Conservation (phyloP, 2,797 vertebrate species). For the Poeciliopsis presidionis region DNA sequence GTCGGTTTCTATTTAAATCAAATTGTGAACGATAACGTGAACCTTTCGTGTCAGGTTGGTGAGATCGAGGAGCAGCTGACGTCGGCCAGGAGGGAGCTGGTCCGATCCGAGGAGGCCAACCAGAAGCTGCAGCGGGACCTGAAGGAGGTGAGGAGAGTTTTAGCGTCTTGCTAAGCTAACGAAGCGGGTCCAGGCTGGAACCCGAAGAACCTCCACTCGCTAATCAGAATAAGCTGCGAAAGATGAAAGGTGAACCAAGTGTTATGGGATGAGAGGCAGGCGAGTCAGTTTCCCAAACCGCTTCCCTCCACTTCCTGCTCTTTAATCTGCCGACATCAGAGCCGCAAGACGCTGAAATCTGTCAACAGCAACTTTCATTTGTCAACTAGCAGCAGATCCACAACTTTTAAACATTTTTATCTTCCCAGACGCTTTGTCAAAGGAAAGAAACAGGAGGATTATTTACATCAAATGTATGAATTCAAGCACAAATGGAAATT, state of each 20-base stretch:
- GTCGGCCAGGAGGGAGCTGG: slow-evolving; percentile 88
- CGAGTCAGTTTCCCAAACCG: not conserved
- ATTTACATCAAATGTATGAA: too few species aligned
- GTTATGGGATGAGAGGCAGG: slow-evolving; percentile 4
- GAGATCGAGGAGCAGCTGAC: slow-evolving; percentile 93
- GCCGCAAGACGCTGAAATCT: slow-evolving; percentile 35
- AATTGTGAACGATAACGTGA: not conserved
- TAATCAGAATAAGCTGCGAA: slow-evolving; percentile 27
- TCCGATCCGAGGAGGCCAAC: slow-evolving; percentile 90
- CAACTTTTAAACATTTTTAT: not conserved
- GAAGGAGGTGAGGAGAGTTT: slow-evolving; percentile 85
- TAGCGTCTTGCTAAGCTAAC: slow-evolving; percentile 54
- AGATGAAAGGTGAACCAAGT: slow-evolving; percentile 4
- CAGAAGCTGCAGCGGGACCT: slow-evolving; percentile 91
- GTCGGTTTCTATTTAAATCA: not conserved
- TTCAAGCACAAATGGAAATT: too few species aligned
- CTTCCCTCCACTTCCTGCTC: slow-evolving; percentile 8
- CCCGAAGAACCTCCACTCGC: slow-evolving; percentile 25
- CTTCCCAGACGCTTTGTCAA: too few species aligned
- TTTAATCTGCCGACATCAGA: slow-evolving; percentile 5
- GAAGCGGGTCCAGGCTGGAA: slow-evolving; percentile 38
- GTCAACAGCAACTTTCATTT: slow-evolving; percentile 60
- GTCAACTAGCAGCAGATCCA: slow-evolving; percentile 26
- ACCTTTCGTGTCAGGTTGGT: slow-evolving; percentile 78
- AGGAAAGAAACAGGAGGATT: too few species aligned